phyloP scores from a whole-genome alignment of 2,113 vertebrate genomes.

The Pangasianodon gigas region DNA sequence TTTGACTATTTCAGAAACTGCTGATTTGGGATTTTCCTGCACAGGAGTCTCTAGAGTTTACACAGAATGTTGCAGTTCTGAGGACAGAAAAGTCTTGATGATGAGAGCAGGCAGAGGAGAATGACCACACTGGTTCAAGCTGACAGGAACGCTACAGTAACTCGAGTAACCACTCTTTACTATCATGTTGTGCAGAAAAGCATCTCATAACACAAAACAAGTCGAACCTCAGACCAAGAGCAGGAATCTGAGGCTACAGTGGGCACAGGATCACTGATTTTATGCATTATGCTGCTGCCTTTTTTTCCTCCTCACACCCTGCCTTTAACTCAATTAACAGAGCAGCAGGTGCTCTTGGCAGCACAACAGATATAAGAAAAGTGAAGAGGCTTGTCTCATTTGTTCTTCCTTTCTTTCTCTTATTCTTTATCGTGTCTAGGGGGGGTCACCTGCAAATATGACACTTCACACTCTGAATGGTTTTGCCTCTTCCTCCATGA shows the following conservation, averaged over 20 bases:
- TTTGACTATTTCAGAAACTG: background rate
- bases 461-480: constrained; percentile 87
- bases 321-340: constrained; percentile 90
- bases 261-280: background rate
- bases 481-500: constrained; percentile 82
- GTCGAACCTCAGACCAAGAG: background rate
- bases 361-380: constrained; percentile 80
- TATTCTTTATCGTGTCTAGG: constrained; percentile 60
- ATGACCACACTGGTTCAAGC: background rate
- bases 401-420: constrained; percentile 49
- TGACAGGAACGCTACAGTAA: background rate
- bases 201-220: background rate
- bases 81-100: background rate
- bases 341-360: constrained; percentile 89
- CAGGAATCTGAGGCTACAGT: background rate
- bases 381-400: constrained; percentile 61
- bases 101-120: background rate
- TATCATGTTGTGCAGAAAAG: background rate
- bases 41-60: background rate
- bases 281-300: background rate
- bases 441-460: constrained; percentile 86
- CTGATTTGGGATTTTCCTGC: background rate
- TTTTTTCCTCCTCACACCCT: constrained; percentile 66
- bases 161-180: background rate
- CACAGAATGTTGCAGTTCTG: background rate